A percentile compares a stretch with the other conserved stretches of the same genome.
These are phyloP conservation scores for Lytechinus pictus DNA, from an alignment of 35 echinoderm and acorn worm species.

Conservation along the genomic window DNA sequence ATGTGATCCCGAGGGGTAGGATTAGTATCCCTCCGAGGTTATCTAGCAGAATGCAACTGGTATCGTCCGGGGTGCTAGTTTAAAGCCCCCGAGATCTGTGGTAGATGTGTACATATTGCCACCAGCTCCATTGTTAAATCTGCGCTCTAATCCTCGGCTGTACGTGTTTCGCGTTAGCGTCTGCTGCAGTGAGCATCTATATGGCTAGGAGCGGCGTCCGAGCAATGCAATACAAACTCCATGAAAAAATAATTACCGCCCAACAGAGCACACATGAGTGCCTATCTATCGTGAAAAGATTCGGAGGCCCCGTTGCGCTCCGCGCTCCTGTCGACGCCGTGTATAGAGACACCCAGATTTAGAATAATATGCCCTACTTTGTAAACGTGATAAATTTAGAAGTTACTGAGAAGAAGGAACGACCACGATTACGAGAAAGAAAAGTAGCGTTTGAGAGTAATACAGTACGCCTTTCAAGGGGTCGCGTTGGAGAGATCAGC, in stretches of 20 bases:
- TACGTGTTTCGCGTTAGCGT: not conserved
- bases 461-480: not conserved
- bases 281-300: not conserved
- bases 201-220: not conserved
- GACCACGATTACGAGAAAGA: not conserved
- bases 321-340: not conserved
- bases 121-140: not conserved
- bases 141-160: not conserved
- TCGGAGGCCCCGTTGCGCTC: not conserved
- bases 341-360: not conserved
- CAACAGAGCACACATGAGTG: not conserved
- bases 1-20: not conserved
- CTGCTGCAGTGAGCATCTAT: not conserved
- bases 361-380: conserved; percentile 2
- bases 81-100: not conserved
- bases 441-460: not conserved
- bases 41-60: not conserved
- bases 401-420: not conserved
- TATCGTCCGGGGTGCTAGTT: not conserved
- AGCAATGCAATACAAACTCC: conserved; percentile 2
- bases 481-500: not conserved
- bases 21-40: not conserved
- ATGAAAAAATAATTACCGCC: conserved; percentile 1
- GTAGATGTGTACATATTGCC: not conserved
- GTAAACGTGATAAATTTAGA: not conserved